These are phyloP conservation scores for Ectropis grisescens DNA, from an alignment of 1,140 invertebrate genomes.

Conservation along the genomic window DNA sequence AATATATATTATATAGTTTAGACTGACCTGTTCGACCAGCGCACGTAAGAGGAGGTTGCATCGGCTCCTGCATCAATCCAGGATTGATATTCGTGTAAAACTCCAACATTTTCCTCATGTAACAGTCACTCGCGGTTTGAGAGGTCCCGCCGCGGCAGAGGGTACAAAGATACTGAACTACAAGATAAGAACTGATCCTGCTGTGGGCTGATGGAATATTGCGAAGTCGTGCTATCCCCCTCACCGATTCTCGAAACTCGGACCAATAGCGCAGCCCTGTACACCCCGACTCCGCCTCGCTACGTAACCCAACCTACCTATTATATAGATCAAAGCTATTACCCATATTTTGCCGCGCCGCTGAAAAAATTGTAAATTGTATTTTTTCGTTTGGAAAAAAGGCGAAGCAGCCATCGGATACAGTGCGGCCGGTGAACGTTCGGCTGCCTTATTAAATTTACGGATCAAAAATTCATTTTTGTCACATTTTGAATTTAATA, in stretches of 20 bases:
- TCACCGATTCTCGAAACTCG: conserved; percentile 14
- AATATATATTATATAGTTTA: no score
- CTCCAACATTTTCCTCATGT: conserved; percentile 55
- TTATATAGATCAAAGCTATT: conserved; percentile 46
- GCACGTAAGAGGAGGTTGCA: conserved; percentile 63
- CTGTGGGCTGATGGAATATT: no score
- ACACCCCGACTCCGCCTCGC: conserved; percentile 29
- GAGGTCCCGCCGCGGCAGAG: neutral
- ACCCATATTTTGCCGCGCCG: conserved; percentile 41
- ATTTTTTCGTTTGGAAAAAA: conserved; percentile 42
- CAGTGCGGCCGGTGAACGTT: no score
- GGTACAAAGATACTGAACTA: neutral
- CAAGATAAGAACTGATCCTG: no score
- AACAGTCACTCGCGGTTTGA: conserved; percentile 16
- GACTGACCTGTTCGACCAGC: conserved; percentile 67
- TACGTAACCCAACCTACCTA: conserved; percentile 41
- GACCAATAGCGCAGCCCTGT: conserved; percentile 30
- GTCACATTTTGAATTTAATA: no score
- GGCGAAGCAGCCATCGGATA: no score
- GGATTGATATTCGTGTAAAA: conserved; percentile 61
- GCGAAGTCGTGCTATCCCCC: conserved; percentile 21
- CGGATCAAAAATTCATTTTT: no score
- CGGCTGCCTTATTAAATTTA: no score
- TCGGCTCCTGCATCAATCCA: conserved; percentile 67
- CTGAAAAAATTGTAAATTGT: conserved; percentile 45